Conservation (phyloP, 1,140 invertebrate genomes). For the Choristoneura fumiferana region DNA sequence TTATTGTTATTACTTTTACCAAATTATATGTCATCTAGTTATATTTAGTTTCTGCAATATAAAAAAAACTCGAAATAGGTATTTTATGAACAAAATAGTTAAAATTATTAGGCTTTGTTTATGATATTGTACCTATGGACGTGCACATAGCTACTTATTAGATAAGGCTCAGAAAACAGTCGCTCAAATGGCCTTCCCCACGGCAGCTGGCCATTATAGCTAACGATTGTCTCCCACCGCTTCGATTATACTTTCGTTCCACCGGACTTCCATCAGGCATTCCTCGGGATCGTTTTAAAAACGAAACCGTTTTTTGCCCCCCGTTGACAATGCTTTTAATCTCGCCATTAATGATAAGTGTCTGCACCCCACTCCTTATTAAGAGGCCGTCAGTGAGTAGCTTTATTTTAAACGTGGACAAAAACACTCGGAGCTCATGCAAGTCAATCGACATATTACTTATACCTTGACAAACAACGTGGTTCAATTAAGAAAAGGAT, state of each 20-base stretch:
- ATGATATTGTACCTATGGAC: too few relatives aligned
- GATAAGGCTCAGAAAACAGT: too few relatives aligned
- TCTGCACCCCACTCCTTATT: slow-evolving; percentile 34
- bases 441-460: slow-evolving; percentile 38
- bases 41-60: too few relatives aligned
- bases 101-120: too few relatives aligned
- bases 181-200: too few relatives aligned
- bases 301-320: slow-evolving; percentile 9
- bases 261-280: slow-evolving; percentile 2
- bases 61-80: too few relatives aligned
- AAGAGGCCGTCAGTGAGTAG: slow-evolving; percentile 23
- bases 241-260: slow-evolving; percentile 10
- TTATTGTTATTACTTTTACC: too few relatives aligned
- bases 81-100: too few relatives aligned
- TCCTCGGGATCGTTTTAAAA: slow-evolving; percentile 3
- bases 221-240: slow-evolving; percentile 10
- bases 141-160: too few relatives aligned
- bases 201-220: background rate
- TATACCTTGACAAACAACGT: slow-evolving; percentile 5
- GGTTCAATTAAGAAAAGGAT: background rate
- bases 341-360: slow-evolving; percentile 19
- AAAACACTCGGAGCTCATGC: slow-evolving; percentile 34
- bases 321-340: slow-evolving; percentile 18
- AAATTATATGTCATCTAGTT: too few relatives aligned
- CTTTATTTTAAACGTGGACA: slow-evolving; percentile 35